Evolutionary conservation across 1,140 invertebrate genomes (phyloP).

Genomic region (Littorina saxatilis): DNA sequence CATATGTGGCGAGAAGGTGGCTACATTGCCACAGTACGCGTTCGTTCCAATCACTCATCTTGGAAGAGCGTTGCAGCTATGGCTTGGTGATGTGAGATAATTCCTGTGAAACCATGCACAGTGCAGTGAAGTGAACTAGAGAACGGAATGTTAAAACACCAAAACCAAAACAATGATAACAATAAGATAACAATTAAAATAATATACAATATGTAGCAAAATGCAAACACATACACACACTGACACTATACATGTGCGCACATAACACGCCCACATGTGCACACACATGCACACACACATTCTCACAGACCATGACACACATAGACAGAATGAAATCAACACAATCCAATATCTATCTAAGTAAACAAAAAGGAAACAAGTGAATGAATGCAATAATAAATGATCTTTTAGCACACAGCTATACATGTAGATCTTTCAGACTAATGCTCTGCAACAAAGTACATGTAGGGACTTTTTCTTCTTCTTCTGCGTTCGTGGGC

Average conservation of each 20-base stretch:
- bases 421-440: no score
- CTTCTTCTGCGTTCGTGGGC: no score
- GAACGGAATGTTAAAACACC: neutral
- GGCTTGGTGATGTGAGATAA: neutral
- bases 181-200: no score
- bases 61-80: neutral
- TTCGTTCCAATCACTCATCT: constrained; percentile 55
- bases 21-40: constrained; percentile 58
- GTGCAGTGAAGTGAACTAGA: neutral
- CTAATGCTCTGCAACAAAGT: no score
- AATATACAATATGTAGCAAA: no score
- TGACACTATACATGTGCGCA: neutral
- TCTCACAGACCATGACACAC: neutral
- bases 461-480: no score
- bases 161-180: neutral
- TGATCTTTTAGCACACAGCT: no score
- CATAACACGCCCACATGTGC: neutral
- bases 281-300: neutral
- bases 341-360: no score
- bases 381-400: no score
- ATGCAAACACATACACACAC: no score
- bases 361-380: no score
- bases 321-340: neutral
- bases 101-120: neutral
- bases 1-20: constrained; percentile 61